A percentile compares a stretch with the other conserved stretches of the same genome.
These are phyloP conservation scores for Patagioenas fasciata DNA, from an alignment of 2,113 vertebrate genomes.

Conservation along the genomic window DNA sequence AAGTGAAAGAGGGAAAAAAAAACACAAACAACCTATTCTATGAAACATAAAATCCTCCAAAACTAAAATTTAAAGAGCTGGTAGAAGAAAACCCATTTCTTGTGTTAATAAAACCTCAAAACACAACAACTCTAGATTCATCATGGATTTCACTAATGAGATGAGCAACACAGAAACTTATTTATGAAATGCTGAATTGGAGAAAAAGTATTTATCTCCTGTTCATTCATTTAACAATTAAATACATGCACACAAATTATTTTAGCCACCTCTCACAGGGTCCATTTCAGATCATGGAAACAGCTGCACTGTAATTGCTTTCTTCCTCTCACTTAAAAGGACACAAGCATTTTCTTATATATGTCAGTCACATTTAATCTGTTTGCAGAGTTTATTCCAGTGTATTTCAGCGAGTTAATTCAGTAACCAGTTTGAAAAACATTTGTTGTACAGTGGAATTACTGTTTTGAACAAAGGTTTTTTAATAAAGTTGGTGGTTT, in stretches of 20 bases:
- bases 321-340: background rate
- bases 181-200: background rate
- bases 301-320: background rate
- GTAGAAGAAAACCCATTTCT: fast-evolving
- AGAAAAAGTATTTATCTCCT: background rate
- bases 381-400: background rate
- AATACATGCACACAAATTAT: background rate
- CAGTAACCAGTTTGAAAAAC: background rate
- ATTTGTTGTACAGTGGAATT: background rate
- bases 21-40: background rate
- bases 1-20: background rate
- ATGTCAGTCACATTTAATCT: background rate
- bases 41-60: background rate
- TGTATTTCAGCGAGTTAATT: background rate
- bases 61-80: background rate
- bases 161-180: background rate
- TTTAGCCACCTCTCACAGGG: background rate
- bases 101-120: background rate
- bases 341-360: background rate
- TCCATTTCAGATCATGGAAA: background rate
- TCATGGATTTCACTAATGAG: background rate
- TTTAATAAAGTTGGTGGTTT: background rate
- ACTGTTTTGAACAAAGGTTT: background rate
- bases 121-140: background rate
- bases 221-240: background rate